Evolutionary conservation across 1,140 invertebrate species (phyloP).

Genomic region (Cydia pomonella): DNA sequence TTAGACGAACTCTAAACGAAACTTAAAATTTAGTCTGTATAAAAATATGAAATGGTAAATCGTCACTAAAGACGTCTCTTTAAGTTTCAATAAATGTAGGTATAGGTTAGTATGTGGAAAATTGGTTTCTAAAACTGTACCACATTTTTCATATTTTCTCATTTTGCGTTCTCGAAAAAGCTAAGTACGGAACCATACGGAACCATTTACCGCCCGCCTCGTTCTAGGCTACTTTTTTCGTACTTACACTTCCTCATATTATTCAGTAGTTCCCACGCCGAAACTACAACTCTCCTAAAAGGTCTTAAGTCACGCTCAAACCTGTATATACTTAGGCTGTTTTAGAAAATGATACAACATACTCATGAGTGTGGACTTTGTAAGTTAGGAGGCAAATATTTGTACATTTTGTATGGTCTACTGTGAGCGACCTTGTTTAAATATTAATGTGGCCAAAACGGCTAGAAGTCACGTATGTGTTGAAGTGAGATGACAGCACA

Average conservation of each 20-base stretch:
- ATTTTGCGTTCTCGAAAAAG: too few species aligned
- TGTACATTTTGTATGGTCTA: constrained; percentile 53
- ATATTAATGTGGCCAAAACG: neutral
- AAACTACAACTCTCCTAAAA: constrained; percentile 39
- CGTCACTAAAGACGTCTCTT: too few species aligned
- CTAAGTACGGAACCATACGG: neutral
- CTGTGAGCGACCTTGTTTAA: constrained; percentile 52
- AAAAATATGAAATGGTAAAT: too few species aligned
- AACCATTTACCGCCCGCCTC: neutral
- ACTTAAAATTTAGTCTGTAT: too few species aligned
- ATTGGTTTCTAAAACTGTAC: too few species aligned
- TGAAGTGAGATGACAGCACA: neutral
- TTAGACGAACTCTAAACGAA: too few species aligned
- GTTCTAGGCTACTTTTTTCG: neutral
- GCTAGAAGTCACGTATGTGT: neutral
- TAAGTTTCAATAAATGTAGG: too few species aligned
- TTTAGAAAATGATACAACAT: constrained; percentile 13
- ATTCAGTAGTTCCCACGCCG: constrained; percentile 64
- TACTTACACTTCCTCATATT: neutral
- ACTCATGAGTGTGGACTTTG: constrained; percentile 41
- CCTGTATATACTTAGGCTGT: neutral
- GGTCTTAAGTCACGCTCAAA: neutral
- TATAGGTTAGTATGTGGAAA: too few species aligned
- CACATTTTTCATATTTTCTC: too few species aligned
- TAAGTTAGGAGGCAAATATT: constrained; percentile 75